These are phyloP conservation scores for Malurus elegans DNA, from an alignment of 2,113 vertebrate species.

Conservation along the genomic window DNA sequence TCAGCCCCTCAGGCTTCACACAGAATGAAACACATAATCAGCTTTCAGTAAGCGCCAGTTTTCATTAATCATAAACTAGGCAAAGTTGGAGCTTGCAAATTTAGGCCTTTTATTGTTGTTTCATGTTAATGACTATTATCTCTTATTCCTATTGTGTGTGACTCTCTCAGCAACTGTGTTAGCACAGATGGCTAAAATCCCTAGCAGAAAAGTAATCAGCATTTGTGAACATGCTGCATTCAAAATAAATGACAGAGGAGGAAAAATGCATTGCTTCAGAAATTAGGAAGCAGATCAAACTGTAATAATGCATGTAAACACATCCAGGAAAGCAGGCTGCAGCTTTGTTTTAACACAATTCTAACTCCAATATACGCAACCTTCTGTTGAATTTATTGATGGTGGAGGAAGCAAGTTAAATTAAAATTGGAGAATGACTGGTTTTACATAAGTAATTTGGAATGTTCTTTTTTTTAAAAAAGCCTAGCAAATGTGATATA, in stretches of 20 bases:
- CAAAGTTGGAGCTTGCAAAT: constrained; percentile 64
- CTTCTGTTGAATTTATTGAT: not conserved
- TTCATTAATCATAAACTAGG: constrained; percentile 74
- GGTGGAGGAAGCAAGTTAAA: not conserved
- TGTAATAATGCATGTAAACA: constrained; percentile 3
- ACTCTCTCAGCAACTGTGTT: constrained; percentile 47
- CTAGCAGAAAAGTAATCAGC: constrained; percentile 62
- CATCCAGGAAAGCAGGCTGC: not conserved
- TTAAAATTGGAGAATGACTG: not conserved
- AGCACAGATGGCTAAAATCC: constrained; percentile 67
- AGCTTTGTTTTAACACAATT: not conserved
- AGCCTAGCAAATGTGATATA: not conserved
- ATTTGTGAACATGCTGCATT: constrained; percentile 42
- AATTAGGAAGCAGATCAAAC: constrained; percentile 51
- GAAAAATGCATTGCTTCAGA: constrained; percentile 17
- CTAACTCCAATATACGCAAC: not conserved
- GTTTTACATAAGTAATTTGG: not conserved
- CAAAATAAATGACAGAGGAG: constrained; percentile 55
- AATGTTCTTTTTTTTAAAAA: not conserved
- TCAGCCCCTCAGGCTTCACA: constrained; percentile 38
- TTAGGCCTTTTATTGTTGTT: constrained; percentile 66
- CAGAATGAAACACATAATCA: constrained; percentile 68
- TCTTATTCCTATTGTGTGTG: constrained; percentile 39
- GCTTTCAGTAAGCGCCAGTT: constrained; percentile 61
- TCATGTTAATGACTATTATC: constrained; percentile 67